Percentiles rank a stretch among this genome's conserved stretches.
phyloP scores from a whole-genome alignment of 2,113 vertebrate genomes.

The Orientallactaga bullata region DNA sequence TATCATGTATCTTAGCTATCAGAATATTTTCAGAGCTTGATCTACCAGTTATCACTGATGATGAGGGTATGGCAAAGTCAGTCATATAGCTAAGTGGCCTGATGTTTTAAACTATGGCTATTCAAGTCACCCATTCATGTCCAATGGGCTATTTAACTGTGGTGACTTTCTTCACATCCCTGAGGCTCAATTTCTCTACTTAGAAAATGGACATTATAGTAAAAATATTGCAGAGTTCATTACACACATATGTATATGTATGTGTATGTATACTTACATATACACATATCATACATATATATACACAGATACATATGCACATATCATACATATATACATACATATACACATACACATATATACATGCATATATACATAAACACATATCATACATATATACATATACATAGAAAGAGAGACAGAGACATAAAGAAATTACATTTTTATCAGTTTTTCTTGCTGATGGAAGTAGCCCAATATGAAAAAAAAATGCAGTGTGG shows the following conservation, averaged over 20 bases:
- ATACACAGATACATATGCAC: not conserved
- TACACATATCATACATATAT: not conserved
- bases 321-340: not conserved
- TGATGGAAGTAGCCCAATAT: constrained; percentile 6
- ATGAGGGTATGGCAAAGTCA: not conserved
- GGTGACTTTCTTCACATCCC: constrained; percentile 23
- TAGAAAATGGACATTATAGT: not conserved
- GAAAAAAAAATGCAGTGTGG: not conserved
- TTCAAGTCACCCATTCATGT: not conserved
- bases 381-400: too few relatives aligned
- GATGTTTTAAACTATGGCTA: constrained; percentile 15
- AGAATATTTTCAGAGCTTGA: constrained; percentile 9
- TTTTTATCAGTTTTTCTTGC: not conserved
- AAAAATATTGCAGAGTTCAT: not conserved
- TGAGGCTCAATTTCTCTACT: not conserved
- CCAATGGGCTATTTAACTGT: not conserved
- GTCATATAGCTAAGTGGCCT: not conserved
- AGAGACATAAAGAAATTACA: not conserved
- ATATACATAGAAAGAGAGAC: too few relatives aligned
- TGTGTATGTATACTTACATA: not conserved
- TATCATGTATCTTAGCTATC: not conserved
- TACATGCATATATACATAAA: too few relatives aligned
- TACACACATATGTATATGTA: not conserved
- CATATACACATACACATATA: too few relatives aligned
- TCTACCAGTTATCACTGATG: not conserved